These are phyloP conservation scores for Limenitis camilla DNA, from an alignment of 2,888 invertebrate species.

Conservation along the genomic window DNA sequence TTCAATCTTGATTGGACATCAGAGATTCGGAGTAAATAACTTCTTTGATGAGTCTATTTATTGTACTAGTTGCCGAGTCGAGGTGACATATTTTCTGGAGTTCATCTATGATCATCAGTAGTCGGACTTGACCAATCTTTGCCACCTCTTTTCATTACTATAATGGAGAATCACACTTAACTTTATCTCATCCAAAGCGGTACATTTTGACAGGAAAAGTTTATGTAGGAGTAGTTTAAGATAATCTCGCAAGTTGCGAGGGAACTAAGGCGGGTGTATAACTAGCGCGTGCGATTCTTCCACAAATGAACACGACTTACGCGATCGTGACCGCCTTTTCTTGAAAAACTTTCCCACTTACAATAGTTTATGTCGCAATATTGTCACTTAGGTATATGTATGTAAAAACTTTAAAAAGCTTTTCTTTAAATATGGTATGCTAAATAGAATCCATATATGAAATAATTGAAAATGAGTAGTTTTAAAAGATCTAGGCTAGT, in stretches of 20 bases:
- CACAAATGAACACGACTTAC: slow-evolving; percentile 21
- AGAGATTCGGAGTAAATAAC: too few relatives aligned
- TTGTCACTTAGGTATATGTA: background rate
- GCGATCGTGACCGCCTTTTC: slow-evolving; percentile 24
- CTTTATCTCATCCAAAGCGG: background rate
- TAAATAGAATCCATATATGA: too few relatives aligned
- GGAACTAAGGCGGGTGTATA: slow-evolving; percentile 9
- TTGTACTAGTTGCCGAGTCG: too few relatives aligned
- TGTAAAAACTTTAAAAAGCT: background rate
- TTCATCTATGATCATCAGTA: too few relatives aligned
- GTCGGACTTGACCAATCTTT: too few relatives aligned
- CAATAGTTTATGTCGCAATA: slow-evolving; percentile 2
- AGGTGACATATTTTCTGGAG: too few relatives aligned
- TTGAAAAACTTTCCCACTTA: slow-evolving; percentile 15
- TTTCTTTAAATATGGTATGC: too few relatives aligned
- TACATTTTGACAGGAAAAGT: background rate
- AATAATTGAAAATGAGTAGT: too few relatives aligned
- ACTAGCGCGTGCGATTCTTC: slow-evolving; percentile 27
- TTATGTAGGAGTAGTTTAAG: background rate
- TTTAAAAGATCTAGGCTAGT: too few relatives aligned
- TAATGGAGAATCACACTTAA: background rate
- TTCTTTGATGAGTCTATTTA: too few relatives aligned
- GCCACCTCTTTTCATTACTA: background rate
- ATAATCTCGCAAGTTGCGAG: background rate
- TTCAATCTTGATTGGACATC: too few relatives aligned